Percentiles rank a stretch among this genome's conserved stretches.
phyloP scores from a whole-genome alignment of 2,888 invertebrate species.

The Napeogenes inachia region DNA sequence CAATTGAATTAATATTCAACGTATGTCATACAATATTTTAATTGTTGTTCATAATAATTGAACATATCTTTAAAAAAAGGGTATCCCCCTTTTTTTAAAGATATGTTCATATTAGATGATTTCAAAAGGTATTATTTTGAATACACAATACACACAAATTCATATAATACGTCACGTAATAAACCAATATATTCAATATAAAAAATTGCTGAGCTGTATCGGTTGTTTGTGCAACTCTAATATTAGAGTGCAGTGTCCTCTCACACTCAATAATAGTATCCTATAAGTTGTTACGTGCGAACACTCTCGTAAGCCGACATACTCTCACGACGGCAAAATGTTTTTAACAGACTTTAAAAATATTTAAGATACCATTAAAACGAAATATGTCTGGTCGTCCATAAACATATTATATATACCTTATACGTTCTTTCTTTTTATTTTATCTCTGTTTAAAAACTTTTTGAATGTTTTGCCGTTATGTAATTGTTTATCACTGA shows the following conservation, averaged over 20 bases:
- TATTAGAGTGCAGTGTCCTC: constrained; percentile 7
- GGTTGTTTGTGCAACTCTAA: background rate
- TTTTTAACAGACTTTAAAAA: constrained; percentile 5
- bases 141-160: too few species aligned
- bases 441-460: background rate
- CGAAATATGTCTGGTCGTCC: background rate
- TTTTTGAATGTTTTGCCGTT: background rate
- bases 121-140: too few species aligned
- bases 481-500: constrained; percentile 15
- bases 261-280: constrained; percentile 20
- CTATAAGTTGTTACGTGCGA: constrained; percentile 20
- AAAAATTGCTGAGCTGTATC: background rate
- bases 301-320: constrained; percentile 22
- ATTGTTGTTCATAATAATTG: too few species aligned
- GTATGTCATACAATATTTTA: too few species aligned
- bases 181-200: too few species aligned
- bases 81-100: too few species aligned
- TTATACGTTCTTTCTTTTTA: background rate
- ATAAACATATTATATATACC: background rate
- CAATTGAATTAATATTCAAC: too few species aligned
- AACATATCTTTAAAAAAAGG: too few species aligned
- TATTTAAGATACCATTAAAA: background rate
- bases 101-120: too few species aligned
- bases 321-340: background rate
- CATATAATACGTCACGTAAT: too few species aligned